phyloP scores from a whole-genome alignment of 2,888 invertebrate species.

The Ectemnius continuus region DNA sequence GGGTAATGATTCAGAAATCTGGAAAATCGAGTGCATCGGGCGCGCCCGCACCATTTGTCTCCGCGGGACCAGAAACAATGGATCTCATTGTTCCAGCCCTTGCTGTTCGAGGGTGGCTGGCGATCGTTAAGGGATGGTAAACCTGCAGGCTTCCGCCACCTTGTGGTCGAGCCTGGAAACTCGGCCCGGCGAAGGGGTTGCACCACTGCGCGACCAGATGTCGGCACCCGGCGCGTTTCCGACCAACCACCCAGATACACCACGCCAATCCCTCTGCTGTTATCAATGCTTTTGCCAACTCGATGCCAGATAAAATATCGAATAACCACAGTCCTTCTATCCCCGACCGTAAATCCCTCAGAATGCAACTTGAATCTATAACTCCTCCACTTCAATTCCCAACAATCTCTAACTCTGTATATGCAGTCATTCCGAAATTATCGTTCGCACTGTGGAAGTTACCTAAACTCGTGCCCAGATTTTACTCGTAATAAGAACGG shows the following conservation, averaged over 20 bases:
- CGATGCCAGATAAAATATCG: constrained; percentile 10
- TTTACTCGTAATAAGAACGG: no score
- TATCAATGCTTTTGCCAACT: constrained; percentile 20
- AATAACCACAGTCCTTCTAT: background rate
- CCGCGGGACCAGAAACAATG: background rate
- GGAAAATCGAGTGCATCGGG: constrained; percentile 2
- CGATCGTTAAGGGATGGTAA: constrained; percentile 25
- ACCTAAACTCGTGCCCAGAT: no score
- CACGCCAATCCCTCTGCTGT: background rate
- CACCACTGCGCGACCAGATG: constrained; percentile 38
- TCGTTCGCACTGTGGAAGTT: no score
- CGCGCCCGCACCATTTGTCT: constrained; percentile 3
- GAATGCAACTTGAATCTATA: no score
- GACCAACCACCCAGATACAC: background rate
- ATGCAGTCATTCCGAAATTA: no score
- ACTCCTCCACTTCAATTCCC: no score
- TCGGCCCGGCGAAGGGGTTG: constrained; percentile 28
- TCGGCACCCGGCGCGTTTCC: constrained; percentile 42
- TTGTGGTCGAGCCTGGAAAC: constrained; percentile 34
- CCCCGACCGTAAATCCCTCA: background rate
- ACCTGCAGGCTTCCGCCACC: constrained; percentile 41
- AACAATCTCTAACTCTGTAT: no score
- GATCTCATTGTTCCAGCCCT: background rate
- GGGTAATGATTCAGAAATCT: constrained; percentile 4
- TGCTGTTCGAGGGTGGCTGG: background rate